A percentile compares a stretch with the other conserved stretches of the same genome.
Evolutionary conservation across 2,888 invertebrate genomes (phyloP).

Genomic region (Eupithecia subfuscata): DNA sequence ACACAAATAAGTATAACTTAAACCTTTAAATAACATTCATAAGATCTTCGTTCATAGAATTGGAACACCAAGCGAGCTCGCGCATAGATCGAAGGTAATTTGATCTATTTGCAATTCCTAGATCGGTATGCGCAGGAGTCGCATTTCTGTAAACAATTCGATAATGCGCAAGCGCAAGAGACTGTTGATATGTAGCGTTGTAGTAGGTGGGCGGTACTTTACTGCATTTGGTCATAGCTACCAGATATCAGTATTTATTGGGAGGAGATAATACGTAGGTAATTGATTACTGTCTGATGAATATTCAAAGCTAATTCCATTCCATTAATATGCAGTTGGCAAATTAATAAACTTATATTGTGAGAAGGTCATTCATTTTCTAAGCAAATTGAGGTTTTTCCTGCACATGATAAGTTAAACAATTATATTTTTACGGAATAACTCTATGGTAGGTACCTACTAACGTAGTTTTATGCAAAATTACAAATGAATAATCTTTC

Average conservation of each 20-base stretch:
- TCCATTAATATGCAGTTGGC: not conserved
- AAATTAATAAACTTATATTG: not conserved
- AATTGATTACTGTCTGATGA: constrained; percentile 15
- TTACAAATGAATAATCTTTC: not conserved
- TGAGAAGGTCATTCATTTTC: not conserved
- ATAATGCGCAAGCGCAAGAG: constrained; percentile 19
- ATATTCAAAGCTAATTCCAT: constrained; percentile 13
- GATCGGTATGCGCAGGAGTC: constrained; percentile 47
- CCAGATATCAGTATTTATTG: constrained; percentile 25
- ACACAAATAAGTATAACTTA: not conserved
- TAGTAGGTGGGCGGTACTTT: constrained; percentile 33
- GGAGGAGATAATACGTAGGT: constrained; percentile 14
- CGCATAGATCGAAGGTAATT: constrained; percentile 16
- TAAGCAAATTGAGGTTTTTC: not conserved
- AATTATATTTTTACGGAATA: too few relatives aligned
- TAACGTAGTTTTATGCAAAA: too few relatives aligned
- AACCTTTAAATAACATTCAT: not conserved
- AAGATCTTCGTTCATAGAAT: constrained; percentile 1
- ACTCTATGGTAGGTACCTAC: too few relatives aligned
- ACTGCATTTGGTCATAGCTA: constrained; percentile 23
- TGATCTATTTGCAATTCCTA: constrained; percentile 28
- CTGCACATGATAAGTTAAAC: not conserved
- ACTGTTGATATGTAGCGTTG: constrained; percentile 1
- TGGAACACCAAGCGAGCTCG: constrained; percentile 6
- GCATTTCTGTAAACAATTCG: constrained; percentile 35